Conservation (phyloP, 1,140 invertebrate species). For the Heliconius congener region DNA sequence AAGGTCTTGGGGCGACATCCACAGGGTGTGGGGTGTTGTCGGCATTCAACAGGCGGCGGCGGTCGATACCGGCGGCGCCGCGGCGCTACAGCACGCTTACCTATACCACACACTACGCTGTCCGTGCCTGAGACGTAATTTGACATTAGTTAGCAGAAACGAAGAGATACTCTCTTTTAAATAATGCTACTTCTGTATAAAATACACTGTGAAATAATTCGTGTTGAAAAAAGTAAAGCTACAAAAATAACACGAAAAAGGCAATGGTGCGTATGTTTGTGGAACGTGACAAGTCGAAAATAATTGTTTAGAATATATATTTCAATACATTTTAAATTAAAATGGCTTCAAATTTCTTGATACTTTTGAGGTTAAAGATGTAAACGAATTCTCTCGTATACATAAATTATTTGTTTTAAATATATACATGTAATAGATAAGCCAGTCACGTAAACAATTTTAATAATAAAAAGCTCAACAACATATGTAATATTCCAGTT, state of each 20-base stretch:
- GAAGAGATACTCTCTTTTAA: neutral
- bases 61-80: constrained; percentile 74
- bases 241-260: neutral
- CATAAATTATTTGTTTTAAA: neutral
- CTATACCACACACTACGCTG: constrained; percentile 49
- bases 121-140: constrained; percentile 22
- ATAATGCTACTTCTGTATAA: neutral
- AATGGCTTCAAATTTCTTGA: neutral
- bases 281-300: neutral
- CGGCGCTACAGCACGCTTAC: constrained; percentile 48
- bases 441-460: neutral
- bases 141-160: neutral
- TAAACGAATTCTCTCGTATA: neutral
- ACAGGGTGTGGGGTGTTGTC: constrained; percentile 53
- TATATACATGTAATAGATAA: neutral
- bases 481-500: neutral
- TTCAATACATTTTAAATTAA: neutral
- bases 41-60: constrained; percentile 78
- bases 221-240: neutral
- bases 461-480: neutral
- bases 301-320: neutral
- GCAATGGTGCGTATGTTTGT: neutral
- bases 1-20: constrained; percentile 58
- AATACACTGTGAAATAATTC: neutral
- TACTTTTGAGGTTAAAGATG: neutral